Conservation (phyloP, 1,140 invertebrate genomes). For the Pectinophora gossypiella region DNA sequence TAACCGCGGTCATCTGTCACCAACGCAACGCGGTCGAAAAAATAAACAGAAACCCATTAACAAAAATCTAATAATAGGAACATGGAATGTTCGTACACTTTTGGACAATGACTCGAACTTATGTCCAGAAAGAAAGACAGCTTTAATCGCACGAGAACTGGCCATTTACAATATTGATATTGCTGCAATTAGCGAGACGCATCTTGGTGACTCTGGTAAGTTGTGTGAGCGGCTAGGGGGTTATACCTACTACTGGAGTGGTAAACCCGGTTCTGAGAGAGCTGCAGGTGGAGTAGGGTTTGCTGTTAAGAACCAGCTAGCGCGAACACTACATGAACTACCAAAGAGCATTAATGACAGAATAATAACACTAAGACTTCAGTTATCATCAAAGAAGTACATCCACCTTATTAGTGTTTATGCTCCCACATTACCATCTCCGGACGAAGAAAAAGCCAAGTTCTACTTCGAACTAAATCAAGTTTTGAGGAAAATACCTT, state of each 20-base stretch:
- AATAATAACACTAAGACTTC: constrained; percentile 15
- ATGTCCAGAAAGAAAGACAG: constrained; percentile 25
- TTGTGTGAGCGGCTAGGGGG: constrained; percentile 16
- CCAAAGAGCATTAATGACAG: constrained; percentile 7
- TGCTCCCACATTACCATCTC: too few species aligned
- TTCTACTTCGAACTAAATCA: constrained; percentile 13
- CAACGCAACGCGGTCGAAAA: constrained; percentile 17
- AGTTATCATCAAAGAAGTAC: constrained; percentile 3
- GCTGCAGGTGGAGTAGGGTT: constrained; percentile 19
- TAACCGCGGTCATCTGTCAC: constrained; percentile 18
- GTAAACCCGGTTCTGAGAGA: constrained; percentile 6
- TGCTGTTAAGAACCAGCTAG: constrained; percentile 13
- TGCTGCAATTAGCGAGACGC: constrained; percentile 24
- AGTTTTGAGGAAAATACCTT: neutral
- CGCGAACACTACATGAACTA: constrained; percentile 7
- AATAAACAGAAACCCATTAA: constrained; percentile 1
- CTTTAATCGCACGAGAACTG: constrained; percentile 20
- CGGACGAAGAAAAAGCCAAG: constrained; percentile 14
- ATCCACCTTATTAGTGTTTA: constrained; percentile 9
- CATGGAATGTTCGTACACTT: constrained; percentile 20
- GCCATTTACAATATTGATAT: too few species aligned
- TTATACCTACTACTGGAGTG: constrained; percentile 24
- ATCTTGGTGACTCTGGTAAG: constrained; percentile 14
- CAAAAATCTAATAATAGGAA: too few species aligned
- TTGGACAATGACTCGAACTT: constrained; percentile 12